These are phyloP conservation scores for Motacilla alba DNA, from an alignment of 2,113 vertebrate genomes.

Conservation along the genomic window DNA sequence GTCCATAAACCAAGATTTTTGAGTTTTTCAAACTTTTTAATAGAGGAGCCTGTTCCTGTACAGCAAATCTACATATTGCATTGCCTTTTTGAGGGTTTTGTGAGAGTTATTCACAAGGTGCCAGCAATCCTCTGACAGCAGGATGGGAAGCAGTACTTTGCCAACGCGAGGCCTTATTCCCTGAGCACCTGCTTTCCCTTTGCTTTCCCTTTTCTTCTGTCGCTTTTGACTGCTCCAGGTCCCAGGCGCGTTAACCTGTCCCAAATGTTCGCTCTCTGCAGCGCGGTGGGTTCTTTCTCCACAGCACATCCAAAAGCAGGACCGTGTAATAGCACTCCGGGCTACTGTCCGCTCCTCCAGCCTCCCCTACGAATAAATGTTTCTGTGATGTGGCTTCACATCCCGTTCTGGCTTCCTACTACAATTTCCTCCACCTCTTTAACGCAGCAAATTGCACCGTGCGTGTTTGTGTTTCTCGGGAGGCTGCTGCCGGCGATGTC, in stretches of 20 bases:
- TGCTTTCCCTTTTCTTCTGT: neutral
- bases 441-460: neutral
- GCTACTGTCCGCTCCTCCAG: neutral
- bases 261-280: accelerated
- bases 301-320: no score
- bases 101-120: neutral
- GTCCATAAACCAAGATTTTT: accelerated
- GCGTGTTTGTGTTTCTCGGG: neutral
- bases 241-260: neutral
- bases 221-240: neutral
- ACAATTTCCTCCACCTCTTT: neutral
- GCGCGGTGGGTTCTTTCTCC: accelerated
- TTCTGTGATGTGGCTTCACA: neutral
- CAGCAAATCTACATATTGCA: neutral
- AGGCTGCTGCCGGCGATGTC: neutral
- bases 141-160: neutral
- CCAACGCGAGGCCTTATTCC: neutral
- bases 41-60: neutral
- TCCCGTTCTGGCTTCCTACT: neutral
- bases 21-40: neutral
- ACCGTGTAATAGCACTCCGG: accelerated
- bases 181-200: neutral
- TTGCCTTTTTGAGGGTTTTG: neutral
- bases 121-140: neutral
- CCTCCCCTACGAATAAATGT: neutral